phyloP scores from a whole-genome alignment of 2,888 invertebrate species.

The Eucera pruinosa region DNA sequence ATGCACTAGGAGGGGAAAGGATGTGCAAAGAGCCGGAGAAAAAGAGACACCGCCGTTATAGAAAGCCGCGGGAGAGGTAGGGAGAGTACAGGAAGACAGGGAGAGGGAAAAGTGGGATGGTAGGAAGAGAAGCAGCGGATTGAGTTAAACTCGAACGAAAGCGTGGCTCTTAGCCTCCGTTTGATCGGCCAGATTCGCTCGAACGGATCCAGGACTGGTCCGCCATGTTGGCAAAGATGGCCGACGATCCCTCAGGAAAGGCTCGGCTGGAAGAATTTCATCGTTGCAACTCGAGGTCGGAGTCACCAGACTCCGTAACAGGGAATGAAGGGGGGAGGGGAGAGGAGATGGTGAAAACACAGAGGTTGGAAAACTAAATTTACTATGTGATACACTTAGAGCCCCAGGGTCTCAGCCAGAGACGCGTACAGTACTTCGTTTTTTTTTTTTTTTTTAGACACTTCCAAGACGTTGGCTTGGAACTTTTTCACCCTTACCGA shows the following conservation, averaged over 20 bases:
- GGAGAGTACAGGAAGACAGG: not conserved
- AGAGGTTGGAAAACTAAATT: slow-evolving; percentile 82
- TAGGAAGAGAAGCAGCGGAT: slow-evolving; percentile 74
- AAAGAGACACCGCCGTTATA: slow-evolving; percentile 31
- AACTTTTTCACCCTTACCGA: slow-evolving; percentile 75
- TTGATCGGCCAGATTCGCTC: slow-evolving; percentile 84
- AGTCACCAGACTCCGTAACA: slow-evolving; percentile 1
- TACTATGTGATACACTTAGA: slow-evolving; percentile 84
- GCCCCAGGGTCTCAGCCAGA: slow-evolving; percentile 66
- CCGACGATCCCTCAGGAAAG: slow-evolving; percentile 63
- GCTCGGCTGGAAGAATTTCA: slow-evolving; percentile 40
- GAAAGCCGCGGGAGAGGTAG: not conserved
- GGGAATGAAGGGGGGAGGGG: not conserved
- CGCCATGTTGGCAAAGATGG: slow-evolving; percentile 71
- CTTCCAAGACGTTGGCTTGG: slow-evolving; percentile 81
- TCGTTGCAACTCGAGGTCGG: slow-evolving; percentile 39
- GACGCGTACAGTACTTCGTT: no score
- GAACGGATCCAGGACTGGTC: slow-evolving; percentile 78
- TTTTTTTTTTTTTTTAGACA: slow-evolving; percentile 81
- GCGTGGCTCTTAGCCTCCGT: slow-evolving; percentile 83
- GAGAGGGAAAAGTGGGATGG: slow-evolving; percentile 38
- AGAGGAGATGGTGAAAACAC: slow-evolving; percentile 62
- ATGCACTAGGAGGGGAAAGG: slow-evolving; percentile 20
- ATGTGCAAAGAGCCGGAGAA: slow-evolving; percentile 23
- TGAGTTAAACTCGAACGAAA: slow-evolving; percentile 83